Evolutionary conservation across 1,140 invertebrate species (phyloP).

Genomic region (Zaprionus lachaisei): DNA sequence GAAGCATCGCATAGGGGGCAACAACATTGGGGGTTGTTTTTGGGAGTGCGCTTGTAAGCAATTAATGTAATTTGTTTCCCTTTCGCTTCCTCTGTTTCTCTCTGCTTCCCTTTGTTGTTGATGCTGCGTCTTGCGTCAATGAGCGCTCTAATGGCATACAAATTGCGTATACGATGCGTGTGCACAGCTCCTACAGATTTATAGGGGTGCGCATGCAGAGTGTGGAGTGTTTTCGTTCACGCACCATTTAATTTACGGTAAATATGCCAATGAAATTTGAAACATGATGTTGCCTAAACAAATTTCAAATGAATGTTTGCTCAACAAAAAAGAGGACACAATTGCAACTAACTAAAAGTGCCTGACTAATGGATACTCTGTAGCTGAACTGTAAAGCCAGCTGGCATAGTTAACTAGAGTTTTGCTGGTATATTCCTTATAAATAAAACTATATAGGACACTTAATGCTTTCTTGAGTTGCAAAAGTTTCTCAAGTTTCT

Average conservation of each 20-base stretch:
- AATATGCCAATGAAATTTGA: slow-evolving; percentile 80
- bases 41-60: slow-evolving; percentile 49
- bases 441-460: too few species aligned
- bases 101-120: slow-evolving; percentile 2
- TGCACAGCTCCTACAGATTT: slow-evolving; percentile 43
- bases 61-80: slow-evolving; percentile 74
- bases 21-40: slow-evolving; percentile 18
- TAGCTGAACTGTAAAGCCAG: not conserved
- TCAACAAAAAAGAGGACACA: slow-evolving; percentile 20
- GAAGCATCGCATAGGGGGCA: not conserved
- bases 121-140: slow-evolving; percentile 12
- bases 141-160: slow-evolving; percentile 54
- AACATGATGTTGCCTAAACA: slow-evolving; percentile 62
- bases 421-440: not conserved
- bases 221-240: slow-evolving; percentile 44
- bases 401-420: not conserved
- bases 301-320: slow-evolving; percentile 68
- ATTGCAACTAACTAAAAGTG: not conserved
- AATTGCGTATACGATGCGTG: slow-evolving; percentile 74
- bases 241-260: slow-evolving; percentile 78
- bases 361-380: slow-evolving; percentile 2
- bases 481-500: too few species aligned
- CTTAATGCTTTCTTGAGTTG: too few species aligned
- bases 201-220: slow-evolving; percentile 14
- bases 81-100: not conserved